Conservation (phyloP, 2,113 vertebrate genomes). For the Onychorhynchus coronatus region DNA sequence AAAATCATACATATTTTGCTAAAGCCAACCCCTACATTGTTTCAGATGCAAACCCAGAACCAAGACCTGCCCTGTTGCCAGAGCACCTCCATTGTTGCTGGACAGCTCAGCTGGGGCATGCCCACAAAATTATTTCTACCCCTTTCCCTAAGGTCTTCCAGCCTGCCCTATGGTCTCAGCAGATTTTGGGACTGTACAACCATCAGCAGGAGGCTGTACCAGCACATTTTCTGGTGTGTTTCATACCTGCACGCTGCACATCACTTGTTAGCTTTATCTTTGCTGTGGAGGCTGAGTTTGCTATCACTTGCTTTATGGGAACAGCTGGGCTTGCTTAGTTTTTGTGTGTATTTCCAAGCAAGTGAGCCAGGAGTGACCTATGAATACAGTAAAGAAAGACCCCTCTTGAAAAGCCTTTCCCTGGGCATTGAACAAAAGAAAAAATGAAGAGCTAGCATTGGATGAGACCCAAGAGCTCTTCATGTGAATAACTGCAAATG, state of each 20-base stretch:
- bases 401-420: not conserved
- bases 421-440: not conserved
- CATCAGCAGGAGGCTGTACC: not conserved
- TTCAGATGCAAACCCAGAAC: not conserved
- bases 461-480: not conserved
- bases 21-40: not conserved
- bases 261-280: not conserved
- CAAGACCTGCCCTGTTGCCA: rapidly evolving
- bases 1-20: not conserved
- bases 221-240: rapidly evolving
- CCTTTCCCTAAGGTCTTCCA: not conserved
- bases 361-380: not conserved
- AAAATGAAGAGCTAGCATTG: not conserved
- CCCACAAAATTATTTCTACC: not conserved
- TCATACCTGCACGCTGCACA: not conserved
- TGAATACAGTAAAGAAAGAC: not conserved
- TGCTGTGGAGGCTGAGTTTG: not conserved
- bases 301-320: not conserved
- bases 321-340: not conserved
- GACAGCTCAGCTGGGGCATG: not conserved
- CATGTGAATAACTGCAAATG: not conserved
- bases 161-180: not conserved
- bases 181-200: not conserved
- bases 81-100: not conserved
- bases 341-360: not conserved